Conservation (phyloP, 2,797 vertebrate species). For the Cheracebus regulus region DNA sequence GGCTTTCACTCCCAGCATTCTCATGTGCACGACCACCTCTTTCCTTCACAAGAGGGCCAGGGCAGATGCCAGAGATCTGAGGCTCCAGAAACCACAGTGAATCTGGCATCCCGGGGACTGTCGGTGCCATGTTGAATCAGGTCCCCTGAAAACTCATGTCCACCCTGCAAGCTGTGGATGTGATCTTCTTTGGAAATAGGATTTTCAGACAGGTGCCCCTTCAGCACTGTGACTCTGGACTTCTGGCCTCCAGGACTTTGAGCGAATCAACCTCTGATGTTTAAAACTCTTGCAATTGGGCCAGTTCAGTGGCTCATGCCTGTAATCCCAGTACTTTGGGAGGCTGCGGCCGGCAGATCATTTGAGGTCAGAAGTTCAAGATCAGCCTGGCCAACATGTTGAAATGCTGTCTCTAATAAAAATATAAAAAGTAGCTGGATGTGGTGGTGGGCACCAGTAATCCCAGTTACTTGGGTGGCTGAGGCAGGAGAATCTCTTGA, state of each 20-base stretch:
- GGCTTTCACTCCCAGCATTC: not conserved
- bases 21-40: too few species aligned
- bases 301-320: not conserved
- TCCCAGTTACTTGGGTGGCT: not conserved
- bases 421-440: not conserved
- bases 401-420: not conserved
- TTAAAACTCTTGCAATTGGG: not conserved
- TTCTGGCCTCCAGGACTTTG: not conserved
- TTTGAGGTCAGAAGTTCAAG: not conserved
- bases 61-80: not conserved
- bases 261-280: not conserved
- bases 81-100: not conserved
- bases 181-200: not conserved
- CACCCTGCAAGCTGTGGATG: not conserved
- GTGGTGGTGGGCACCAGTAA: not conserved
- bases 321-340: not conserved
- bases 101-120: accelerated
- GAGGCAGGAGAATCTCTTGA: not conserved
- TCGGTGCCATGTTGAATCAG: not conserved
- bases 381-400: not conserved
- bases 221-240: not conserved
- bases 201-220: too few species aligned
- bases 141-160: not conserved
- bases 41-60: not conserved
- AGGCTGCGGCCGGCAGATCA: not conserved